Evolutionary conservation across 1,140 invertebrate genomes (phyloP), one percentile per base, ranked within the genome.

Genomic region (Platyura marginata): DNA sequence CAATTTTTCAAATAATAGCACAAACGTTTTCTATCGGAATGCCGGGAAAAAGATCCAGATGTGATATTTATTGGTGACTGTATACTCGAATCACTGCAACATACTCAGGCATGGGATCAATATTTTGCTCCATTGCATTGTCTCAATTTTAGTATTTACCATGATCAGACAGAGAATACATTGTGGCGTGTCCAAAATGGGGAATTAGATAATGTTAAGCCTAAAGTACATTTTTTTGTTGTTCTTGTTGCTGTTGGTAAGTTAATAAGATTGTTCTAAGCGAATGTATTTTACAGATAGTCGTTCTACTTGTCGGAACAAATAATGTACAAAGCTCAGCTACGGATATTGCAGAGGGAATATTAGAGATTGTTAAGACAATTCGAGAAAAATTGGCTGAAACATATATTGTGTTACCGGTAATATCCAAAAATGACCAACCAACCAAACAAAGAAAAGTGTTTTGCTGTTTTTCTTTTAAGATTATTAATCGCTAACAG

Each of bases 31-130:
- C 61, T 89, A 29, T 68, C 68, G 25, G 81, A 90, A 61, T 77
- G 80, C 9, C 75, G 79, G 57, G 82, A 84, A 50, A 81, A 81
- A 61, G 86, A 92, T 65, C 84, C 83, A 25, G 87, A 92, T 56
- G 82, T 93, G n/a, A 69, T 92, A 42, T 86, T 91, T 54, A 72
- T 92, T 36, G 88, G 88, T 6, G 88, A 92, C 64, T 89, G 83
- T 35, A 71, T 89, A 40, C 68, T 91, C 44, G 74, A 80, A 60
- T 75, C 80, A 23, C 61, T 91, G 48, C 72, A 75, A 53, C 76
- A 81, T 51, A 79, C 79, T 23, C 76, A 84, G 65, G 70, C 86
- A 16, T 92, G 86, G 85, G 77, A 79, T 51, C 74, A 83, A 51
- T 73, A 80, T 62, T 90, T 90, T 72, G 83, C 77, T 29, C 84